phyloP scores from a whole-genome alignment of 2,113 vertebrate species.

The Thermophis baileyi region DNA sequence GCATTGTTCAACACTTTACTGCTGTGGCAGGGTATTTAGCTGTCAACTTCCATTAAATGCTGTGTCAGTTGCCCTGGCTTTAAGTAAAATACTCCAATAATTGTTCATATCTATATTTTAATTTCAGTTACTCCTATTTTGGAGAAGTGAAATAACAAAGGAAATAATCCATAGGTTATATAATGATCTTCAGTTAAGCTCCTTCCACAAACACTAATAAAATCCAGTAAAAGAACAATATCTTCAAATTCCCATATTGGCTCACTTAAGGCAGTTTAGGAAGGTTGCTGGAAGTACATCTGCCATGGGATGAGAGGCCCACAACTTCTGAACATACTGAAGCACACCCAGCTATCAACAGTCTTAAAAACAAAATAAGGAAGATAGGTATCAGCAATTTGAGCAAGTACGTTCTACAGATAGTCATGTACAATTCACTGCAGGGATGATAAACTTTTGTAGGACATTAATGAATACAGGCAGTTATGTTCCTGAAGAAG shows the following conservation, averaged over 20 bases:
- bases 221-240: not conserved
- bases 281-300: not conserved
- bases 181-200: conserved; percentile 37
- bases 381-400: not conserved
- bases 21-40: conserved; percentile 65
- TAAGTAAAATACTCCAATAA: conserved; percentile 47
- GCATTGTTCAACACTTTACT: conserved; percentile 63
- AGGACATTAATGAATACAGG: not conserved
- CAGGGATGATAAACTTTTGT: not conserved
- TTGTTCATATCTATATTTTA: conserved; percentile 54
- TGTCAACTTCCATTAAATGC: conserved; percentile 69
- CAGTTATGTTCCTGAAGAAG: not conserved
- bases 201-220: conserved; percentile 15
- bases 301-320: not conserved
- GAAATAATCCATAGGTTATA: conserved; percentile 41
- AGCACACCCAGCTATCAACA: not conserved
- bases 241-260: not conserved
- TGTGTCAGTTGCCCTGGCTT: conserved; percentile 50
- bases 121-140: conserved; percentile 27
- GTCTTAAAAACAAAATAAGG: not conserved
- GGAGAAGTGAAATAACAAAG: conserved; percentile 54
- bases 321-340: not conserved
- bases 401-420: not conserved
- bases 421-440: not conserved
- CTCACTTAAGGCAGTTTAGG: not conserved